Evolutionary conservation across 2,113 vertebrate genomes (phyloP), one percentile per base, ranked within the genome.

Genomic region (Chaetodon trifascialis): DNA sequence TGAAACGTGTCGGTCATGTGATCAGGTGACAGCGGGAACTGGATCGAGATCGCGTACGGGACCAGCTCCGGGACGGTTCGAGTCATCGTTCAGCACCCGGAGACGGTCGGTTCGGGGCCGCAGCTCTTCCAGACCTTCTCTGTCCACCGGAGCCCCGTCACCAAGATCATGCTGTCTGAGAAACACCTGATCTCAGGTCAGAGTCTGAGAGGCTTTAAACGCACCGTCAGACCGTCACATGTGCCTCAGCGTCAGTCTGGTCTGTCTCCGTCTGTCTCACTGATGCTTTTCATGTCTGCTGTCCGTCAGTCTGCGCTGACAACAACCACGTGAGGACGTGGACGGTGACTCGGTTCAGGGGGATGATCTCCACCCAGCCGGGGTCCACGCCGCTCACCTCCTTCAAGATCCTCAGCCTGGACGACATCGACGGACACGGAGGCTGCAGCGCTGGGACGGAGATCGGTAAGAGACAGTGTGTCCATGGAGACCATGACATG

Each of bases 111-210:
- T 0, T 98, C 97, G 0, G 97, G 96, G 0, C 97, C 97, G 0
- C 97, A 97, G 73, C 97, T 99, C 68, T 99, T 99, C 93, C 97
- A 99, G 93, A 97, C 97, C 4, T 99, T 99, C 92, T 96, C 96
- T 0, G 97, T 98, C 6, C 97, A 98, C 88, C 97, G 97, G 44
- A 99, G 97, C 82, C 96, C 97, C 0, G 96, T 99, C 76, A 99
- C 95, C 85, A 97, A 96, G 93, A 97, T 98, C 92, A 97, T 97
- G 96, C 93, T 99, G 11, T 98, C 97, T 0, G 97, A 99, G 83
- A 97, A 96, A 73, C 97, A 98, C 81, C 97, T 98, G 23, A 96
- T 97, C 73, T 97, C 97, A 21, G 84, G 91, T 92, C 38, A 1
- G 5, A 4, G 1, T 17, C 46, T 2, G 2, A 38, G 8, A 14